Conservation (phyloP, 2,888 invertebrate genomes). For the Agonum fuliginosum region DNA sequence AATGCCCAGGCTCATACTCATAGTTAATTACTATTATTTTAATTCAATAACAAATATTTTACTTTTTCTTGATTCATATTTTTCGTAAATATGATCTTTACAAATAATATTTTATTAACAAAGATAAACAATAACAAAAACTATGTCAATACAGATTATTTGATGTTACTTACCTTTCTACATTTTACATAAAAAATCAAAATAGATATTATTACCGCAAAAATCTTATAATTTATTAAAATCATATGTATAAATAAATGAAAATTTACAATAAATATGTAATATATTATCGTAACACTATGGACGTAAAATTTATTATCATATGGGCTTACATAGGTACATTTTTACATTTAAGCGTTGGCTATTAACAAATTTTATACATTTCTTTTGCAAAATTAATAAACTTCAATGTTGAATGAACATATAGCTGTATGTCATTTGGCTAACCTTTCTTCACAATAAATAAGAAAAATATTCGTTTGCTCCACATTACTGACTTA, state of each 20-base stretch:
- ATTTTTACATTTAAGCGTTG: constrained; percentile 72
- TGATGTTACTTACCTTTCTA: no score
- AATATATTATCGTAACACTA: constrained; percentile 56
- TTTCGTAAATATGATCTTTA: no score
- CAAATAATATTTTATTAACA: no score
- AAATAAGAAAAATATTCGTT: constrained; percentile 14
- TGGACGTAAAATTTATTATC: constrained; percentile 72
- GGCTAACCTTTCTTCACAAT: constrained; percentile 25
- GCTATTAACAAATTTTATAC: constrained; percentile 73
- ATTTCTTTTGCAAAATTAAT: constrained; percentile 70
- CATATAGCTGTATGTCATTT: constrained; percentile 65
- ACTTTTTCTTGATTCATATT: no score
- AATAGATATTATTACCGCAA: not conserved
- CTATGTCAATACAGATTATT: no score
- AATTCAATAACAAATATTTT: no score
- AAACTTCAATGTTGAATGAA: constrained; percentile 68
- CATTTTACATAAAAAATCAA: not conserved
- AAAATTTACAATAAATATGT: constrained; percentile 25
- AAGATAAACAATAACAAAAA: no score
- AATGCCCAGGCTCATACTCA: no score
- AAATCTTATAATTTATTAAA: not conserved
- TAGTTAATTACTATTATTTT: no score
- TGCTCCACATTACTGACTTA: constrained; percentile 4
- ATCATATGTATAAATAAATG: constrained; percentile 6
- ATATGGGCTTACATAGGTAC: constrained; percentile 68